Evolutionary conservation across 2,113 vertebrate species (phyloP).

Genomic region (Eretmochelys imbricata): DNA sequence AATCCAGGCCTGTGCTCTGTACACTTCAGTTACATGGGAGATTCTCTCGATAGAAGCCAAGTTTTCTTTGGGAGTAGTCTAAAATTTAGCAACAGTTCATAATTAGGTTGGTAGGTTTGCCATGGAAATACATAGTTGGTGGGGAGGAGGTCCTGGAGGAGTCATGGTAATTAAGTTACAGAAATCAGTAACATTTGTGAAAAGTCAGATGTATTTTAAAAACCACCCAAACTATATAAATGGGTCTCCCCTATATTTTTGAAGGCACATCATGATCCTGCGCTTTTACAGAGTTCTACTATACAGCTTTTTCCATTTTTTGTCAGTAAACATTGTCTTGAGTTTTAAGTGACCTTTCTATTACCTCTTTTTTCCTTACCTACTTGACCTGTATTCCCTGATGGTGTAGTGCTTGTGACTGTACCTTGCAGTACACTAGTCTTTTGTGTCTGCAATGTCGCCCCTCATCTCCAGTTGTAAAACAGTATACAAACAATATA

Average conservation of each 20-base stretch:
- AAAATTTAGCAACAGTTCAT: conserved; percentile 30
- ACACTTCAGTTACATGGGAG: conserved; percentile 49
- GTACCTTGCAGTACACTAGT: accelerated
- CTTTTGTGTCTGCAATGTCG: background rate
- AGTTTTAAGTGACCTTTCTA: background rate
- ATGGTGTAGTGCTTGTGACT: background rate
- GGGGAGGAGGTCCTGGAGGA: background rate
- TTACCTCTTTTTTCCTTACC: background rate
- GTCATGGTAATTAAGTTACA: background rate
- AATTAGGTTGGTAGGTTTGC: background rate
- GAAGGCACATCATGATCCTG: background rate
- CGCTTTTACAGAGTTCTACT: background rate
- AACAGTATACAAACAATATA: background rate
- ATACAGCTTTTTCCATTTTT: background rate
- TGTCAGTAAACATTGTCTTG: background rate
- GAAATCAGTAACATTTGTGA: background rate
- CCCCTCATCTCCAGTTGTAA: background rate
- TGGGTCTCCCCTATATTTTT: background rate
- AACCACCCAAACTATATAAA: background rate
- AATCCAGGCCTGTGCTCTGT: conserved; percentile 81
- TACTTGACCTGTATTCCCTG: background rate
- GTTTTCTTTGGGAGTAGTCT: conserved; percentile 36
- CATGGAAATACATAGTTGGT: background rate
- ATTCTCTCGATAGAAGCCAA: conserved; percentile 22
- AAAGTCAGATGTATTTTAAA: background rate